These are phyloP conservation scores for Eupithecia subfuscata DNA, from an alignment of 2,888 invertebrate species.

Conservation along the genomic window DNA sequence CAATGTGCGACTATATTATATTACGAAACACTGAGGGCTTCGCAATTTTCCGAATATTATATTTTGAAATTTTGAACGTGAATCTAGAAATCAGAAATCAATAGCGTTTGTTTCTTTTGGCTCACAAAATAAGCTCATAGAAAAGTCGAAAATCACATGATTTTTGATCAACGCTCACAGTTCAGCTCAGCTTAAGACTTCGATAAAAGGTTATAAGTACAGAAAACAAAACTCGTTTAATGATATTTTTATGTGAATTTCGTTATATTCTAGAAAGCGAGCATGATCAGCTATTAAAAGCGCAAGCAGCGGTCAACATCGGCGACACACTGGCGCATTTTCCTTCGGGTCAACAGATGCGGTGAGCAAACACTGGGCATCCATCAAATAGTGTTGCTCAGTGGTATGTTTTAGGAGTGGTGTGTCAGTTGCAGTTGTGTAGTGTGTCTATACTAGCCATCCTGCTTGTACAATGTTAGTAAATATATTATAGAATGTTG, in stretches of 20 bases:
- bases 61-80: no score
- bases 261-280: not conserved
- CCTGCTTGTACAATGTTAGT: no score
- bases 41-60: no score
- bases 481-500: no score
- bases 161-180: not conserved
- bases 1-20: no score
- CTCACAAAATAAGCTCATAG: no score
- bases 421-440: not conserved
- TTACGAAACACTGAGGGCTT: no score
- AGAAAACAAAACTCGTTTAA: not conserved
- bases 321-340: constrained; percentile 35
- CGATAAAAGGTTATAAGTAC: no score
- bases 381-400: not conserved
- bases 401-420: not conserved
- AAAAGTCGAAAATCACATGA: no score
- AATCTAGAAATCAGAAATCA: no score
- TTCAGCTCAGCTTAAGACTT: not conserved
- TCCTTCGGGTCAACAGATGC: constrained; percentile 53
- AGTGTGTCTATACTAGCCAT: no score
- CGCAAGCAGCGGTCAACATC: not conserved
- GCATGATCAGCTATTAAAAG: not conserved
- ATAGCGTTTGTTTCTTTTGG: no score
- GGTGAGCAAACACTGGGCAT: constrained; percentile 43
- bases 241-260: not conserved